These are phyloP conservation scores for Eucriotettix oculatus DNA, from an alignment of 2,888 invertebrate genomes.

Conservation along the genomic window DNA sequence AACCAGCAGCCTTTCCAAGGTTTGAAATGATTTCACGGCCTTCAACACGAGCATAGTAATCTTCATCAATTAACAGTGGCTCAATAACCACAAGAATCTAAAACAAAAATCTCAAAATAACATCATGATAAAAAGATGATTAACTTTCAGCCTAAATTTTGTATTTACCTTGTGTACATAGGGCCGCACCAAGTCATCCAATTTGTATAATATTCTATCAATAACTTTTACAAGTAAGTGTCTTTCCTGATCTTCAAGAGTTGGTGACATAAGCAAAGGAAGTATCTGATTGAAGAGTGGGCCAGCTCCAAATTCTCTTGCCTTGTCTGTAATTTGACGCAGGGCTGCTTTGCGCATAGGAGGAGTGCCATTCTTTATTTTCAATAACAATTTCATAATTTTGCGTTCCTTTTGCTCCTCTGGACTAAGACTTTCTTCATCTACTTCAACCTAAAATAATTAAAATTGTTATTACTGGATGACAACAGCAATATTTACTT, in stretches of 20 bases:
- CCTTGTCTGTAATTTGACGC: slow-evolving; percentile 96
- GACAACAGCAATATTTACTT: not conserved
- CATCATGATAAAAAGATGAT: not conserved
- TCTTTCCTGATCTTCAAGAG: slow-evolving; percentile 96
- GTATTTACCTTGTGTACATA: slow-evolving; percentile 87
- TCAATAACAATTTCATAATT: slow-evolving; percentile 94
- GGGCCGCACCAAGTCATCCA: slow-evolving; percentile 95
- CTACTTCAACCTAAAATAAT: slow-evolving; percentile 58
- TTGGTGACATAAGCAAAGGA: slow-evolving; percentile 98
- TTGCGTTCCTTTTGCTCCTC: slow-evolving; percentile 97
- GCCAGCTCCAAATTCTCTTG: slow-evolving; percentile 95
- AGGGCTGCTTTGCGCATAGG: slow-evolving; percentile 98
- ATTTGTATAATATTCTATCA: slow-evolving; percentile 92
- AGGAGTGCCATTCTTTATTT: slow-evolving; percentile 99
- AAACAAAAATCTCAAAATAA: slow-evolving; percentile 9
- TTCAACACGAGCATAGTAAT: slow-evolving; percentile 98
- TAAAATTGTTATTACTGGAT: not conserved
- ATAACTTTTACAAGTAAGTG: slow-evolving; percentile 98
- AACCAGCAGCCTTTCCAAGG: slow-evolving; percentile 94
- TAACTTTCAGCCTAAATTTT: not conserved
- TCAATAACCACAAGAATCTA: slow-evolving; percentile 96
- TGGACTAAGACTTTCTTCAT: slow-evolving; percentile 85
- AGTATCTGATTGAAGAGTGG: slow-evolving; percentile 98
- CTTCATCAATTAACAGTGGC: slow-evolving; percentile 95
- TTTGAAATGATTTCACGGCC: slow-evolving; percentile 99